phyloP scores from a whole-genome alignment of 2,888 invertebrate species.

The Caenorhabditis imperialis region DNA sequence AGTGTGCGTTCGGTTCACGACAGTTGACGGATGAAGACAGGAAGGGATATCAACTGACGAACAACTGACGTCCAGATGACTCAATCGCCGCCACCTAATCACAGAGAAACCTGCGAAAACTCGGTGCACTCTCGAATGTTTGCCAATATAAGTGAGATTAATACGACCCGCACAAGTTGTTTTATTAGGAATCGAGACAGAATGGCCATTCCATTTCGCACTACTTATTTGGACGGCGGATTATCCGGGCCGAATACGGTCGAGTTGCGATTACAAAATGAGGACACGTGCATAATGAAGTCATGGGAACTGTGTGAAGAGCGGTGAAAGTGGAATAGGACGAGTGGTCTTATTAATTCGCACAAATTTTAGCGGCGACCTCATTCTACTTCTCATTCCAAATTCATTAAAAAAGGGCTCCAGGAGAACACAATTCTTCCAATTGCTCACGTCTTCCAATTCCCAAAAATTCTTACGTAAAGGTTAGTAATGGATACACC shows the following conservation, averaged over 20 bases:
- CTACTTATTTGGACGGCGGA: constrained; percentile 2
- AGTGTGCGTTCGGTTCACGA: constrained; percentile 30
- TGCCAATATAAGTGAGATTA: too few relatives aligned
- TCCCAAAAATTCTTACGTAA: too few relatives aligned
- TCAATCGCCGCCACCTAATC: too few relatives aligned
- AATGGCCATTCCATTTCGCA: too few relatives aligned
- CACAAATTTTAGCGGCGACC: constrained; percentile 17
- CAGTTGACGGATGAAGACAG: constrained; percentile 20
- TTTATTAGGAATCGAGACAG: constrained; percentile 10
- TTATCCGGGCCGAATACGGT: constrained; percentile 8
- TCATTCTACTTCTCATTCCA: constrained; percentile 11
- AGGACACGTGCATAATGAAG: constrained; percentile 27
- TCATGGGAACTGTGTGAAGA: constrained; percentile 10
- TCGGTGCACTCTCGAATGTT: too few relatives aligned
- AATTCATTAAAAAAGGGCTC: constrained; percentile 40
- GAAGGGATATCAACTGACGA: too few relatives aligned
- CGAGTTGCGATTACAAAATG: constrained; percentile 17
- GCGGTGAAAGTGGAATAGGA: background rate
- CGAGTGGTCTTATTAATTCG: background rate
- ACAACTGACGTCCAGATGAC: too few relatives aligned
- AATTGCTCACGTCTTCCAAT: too few relatives aligned
- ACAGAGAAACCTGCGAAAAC: too few relatives aligned
- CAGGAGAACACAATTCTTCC: too few relatives aligned
- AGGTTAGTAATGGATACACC: too few relatives aligned
- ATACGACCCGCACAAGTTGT: constrained; percentile 33